These are phyloP conservation scores for Cenopis cana DNA, from an alignment of 2,888 invertebrate genomes.

Conservation along the genomic window DNA sequence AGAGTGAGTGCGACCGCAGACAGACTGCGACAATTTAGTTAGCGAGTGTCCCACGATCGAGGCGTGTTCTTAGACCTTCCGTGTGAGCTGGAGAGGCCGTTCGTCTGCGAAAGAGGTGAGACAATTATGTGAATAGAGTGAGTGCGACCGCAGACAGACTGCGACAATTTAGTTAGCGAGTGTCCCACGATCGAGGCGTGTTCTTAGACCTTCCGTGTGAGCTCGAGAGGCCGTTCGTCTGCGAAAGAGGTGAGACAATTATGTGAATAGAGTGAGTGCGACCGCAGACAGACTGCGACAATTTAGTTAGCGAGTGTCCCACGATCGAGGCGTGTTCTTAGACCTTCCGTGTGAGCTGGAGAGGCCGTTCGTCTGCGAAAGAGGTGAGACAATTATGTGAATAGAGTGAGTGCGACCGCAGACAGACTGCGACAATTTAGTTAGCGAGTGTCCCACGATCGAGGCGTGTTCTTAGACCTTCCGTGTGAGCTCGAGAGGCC, in stretches of 20 bases:
- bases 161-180: constrained; percentile 78
- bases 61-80: constrained; percentile 78
- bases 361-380: constrained; percentile 79
- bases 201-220: constrained; percentile 82
- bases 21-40: constrained; percentile 80
- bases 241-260: constrained; percentile 78
- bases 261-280: constrained; percentile 64
- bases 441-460: constrained; percentile 77
- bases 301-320: constrained; percentile 73
- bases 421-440: constrained; percentile 81
- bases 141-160: constrained; percentile 75
- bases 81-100: constrained; percentile 75
- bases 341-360: constrained; percentile 80
- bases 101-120: constrained; percentile 80
- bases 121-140: constrained; percentile 61
- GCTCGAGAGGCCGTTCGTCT: constrained; percentile 76
- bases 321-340: constrained; percentile 75
- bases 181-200: constrained; percentile 72
- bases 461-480: constrained; percentile 81
- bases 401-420: too few species aligned
- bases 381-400: too few species aligned
- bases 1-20: constrained; percentile 74
- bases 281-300: constrained; percentile 79
- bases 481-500: constrained; percentile 76
- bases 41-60: constrained; percentile 77